A percentile compares a stretch with the other conserved stretches of the same genome.
These are phyloP conservation scores for Drosophila leonis DNA, from an alignment of 2,888 invertebrate genomes.

Conservation along the genomic window DNA sequence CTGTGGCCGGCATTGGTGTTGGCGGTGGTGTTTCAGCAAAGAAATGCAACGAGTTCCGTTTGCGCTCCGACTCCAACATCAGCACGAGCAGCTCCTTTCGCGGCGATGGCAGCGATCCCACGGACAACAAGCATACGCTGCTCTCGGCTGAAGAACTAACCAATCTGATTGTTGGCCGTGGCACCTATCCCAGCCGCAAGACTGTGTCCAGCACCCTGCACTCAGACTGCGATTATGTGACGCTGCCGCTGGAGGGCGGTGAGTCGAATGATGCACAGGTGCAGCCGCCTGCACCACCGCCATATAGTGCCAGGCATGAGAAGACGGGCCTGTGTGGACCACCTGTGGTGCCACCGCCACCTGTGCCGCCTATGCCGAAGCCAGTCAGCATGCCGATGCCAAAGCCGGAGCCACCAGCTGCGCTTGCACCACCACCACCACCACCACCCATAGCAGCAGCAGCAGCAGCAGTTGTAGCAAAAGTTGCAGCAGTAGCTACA, in stretches of 20 bases:
- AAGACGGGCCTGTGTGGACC: constrained; percentile 86
- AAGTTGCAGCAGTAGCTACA: constrained; percentile 15
- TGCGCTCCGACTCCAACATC: constrained; percentile 91
- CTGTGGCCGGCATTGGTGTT: constrained; percentile 78
- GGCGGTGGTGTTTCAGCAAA: constrained; percentile 84
- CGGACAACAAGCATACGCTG: constrained; percentile 91
- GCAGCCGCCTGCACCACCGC: constrained; percentile 89
- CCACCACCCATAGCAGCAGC: constrained; percentile 13
- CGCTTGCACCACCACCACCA: constrained; percentile 34
- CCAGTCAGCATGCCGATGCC: constrained; percentile 23
- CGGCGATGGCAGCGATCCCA: constrained; percentile 95
- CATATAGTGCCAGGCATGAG: constrained; percentile 89
- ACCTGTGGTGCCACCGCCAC: constrained; percentile 52
- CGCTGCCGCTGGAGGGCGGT: constrained; percentile 87
- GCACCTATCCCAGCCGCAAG: constrained; percentile 91
- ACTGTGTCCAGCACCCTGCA: constrained; percentile 94
- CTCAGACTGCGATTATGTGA: constrained; percentile 96
- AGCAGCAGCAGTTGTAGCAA: constrained; percentile 15
- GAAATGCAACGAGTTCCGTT: constrained; percentile 86
- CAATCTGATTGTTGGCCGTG: constrained; percentile 92
- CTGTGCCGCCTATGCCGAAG: constrained; percentile 48
- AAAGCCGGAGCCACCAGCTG: constrained; percentile 44
- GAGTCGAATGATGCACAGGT: constrained; percentile 83
- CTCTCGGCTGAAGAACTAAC: constrained; percentile 94
- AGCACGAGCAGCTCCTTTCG: constrained; percentile 93